Evolutionary conservation across 2,797 vertebrate genomes (phyloP), one percentile per base, ranked within the genome.

Genomic region (Sphenodon punctatus): DNA sequence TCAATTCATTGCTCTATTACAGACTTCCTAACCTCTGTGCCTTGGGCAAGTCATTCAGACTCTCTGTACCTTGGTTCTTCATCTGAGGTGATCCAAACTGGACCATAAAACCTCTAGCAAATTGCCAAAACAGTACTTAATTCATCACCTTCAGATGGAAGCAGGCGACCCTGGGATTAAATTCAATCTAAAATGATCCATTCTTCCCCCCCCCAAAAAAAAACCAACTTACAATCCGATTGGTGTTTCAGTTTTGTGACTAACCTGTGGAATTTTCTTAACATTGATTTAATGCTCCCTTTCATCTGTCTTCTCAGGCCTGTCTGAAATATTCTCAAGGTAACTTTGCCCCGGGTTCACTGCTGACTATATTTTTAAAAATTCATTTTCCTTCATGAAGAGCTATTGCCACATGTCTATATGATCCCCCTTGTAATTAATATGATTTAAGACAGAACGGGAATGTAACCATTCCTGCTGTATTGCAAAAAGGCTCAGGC

Each of bases 131-230:
- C 20, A 46, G 34, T 22, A 12, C 8, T 27, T 25, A 16, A 45
- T 80, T 56, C 32, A n/a, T 22, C 46, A 55, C 64, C 53, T 64
- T 83, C 17, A n/a, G 15, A 16, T 34, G 10, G 32, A 88, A 90
- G 38, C 3, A 39, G 67, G 48, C 51, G 81, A 48, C 0, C 0
- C 32, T 55, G 30, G 15, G 5, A 36, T 56, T 75, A 78, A 56
- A 58, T 7, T 4, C 11, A 56, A 30, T 32, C 12, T 49, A 9
- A 25, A 23, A 30, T 22, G 23, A 36, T 12, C 3, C 76, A 59
- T 9, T 20, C 10, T 1, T 0, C 7, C 6, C n/a, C 74, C 17
- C 25, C 67, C 43, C 46, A 48, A 42, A 5, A 30, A 0, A 0
- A 4, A 25, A n/a, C 72, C 38, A n/a, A n/a, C n/a, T n/a, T 49